Conservation (phyloP, 2,888 invertebrate species). For the Chymomyza amoena region DNA sequence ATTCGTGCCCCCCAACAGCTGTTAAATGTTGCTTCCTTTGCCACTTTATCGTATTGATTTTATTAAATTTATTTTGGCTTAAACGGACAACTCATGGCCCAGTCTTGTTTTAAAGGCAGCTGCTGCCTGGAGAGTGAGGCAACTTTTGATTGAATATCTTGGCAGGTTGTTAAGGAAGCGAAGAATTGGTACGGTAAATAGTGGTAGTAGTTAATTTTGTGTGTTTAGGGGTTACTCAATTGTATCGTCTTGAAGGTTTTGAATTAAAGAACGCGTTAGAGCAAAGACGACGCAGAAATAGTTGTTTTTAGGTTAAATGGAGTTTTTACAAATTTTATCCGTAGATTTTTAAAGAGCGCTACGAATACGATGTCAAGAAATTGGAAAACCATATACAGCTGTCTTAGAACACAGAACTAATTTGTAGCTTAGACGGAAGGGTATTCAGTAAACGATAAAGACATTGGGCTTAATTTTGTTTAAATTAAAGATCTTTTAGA, state of each 20-base stretch:
- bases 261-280: no score
- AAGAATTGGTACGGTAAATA: not conserved
- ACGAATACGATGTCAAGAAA: no score
- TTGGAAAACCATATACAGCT: no score
- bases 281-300: no score
- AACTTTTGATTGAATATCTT: conserved; percentile 12
- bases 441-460: no score
- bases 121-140: not conserved
- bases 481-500: no score
- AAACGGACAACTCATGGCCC: not conserved
- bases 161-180: conserved; percentile 2
- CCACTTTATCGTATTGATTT: conserved; percentile 1
- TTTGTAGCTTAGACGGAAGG: no score
- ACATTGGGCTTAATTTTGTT: no score
- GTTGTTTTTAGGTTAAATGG: no score
- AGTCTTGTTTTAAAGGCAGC: not conserved
- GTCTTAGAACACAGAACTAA: no score
- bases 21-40: conserved; percentile 17
- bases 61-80: not conserved
- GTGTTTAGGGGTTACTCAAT: not conserved
- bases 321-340: no score
- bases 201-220: not conserved
- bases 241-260: not conserved
- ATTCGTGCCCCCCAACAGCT: conserved; percentile 27
- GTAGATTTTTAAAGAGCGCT: no score